Evolutionary conservation across 1,140 invertebrate species (phyloP).

Genomic region (Solenopsis fugax): DNA sequence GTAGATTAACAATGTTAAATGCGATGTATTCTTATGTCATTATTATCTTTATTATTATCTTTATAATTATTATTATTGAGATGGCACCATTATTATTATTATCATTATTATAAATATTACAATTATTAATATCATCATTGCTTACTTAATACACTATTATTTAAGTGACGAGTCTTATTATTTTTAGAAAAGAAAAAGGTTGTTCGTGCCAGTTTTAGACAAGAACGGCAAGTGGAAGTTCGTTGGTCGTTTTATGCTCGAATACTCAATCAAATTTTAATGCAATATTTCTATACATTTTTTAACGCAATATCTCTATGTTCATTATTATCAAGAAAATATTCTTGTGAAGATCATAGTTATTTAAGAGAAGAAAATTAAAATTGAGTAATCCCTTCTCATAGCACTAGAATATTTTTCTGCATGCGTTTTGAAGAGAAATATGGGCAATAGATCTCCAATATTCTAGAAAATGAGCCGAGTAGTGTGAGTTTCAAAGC

Average conservation of each 20-base stretch:
- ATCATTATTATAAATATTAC: slow-evolving; percentile 67
- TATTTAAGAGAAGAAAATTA: too few species aligned
- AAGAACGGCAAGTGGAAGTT: slow-evolving; percentile 67
- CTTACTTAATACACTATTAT: slow-evolving; percentile 60
- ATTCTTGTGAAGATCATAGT: too few species aligned
- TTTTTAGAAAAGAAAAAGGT: slow-evolving; percentile 74
- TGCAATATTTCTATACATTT: slow-evolving; percentile 41
- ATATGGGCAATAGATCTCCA: too few species aligned
- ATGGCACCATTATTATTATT: slow-evolving; percentile 71
- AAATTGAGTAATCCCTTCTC: too few species aligned
- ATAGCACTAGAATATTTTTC: too few species aligned
- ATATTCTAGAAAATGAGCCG: neutral
- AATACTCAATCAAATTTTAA: slow-evolving; percentile 73
- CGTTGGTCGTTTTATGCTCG: slow-evolving; percentile 69
- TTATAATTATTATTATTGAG: slow-evolving; percentile 72
- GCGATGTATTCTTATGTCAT: slow-evolving; percentile 77
- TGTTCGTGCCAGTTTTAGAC: slow-evolving; percentile 80
- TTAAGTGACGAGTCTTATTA: slow-evolving; percentile 74
- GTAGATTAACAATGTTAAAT: slow-evolving; percentile 75
- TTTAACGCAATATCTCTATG: slow-evolving; percentile 51
- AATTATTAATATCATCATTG: slow-evolving; percentile 66
- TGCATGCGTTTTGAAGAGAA: neutral
- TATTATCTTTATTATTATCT: slow-evolving; percentile 76
- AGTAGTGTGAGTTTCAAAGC: neutral
- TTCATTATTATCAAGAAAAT: neutral